Conservation (phyloP, 2,797 vertebrate species). For the Hydrocynus forskahlii region DNA sequence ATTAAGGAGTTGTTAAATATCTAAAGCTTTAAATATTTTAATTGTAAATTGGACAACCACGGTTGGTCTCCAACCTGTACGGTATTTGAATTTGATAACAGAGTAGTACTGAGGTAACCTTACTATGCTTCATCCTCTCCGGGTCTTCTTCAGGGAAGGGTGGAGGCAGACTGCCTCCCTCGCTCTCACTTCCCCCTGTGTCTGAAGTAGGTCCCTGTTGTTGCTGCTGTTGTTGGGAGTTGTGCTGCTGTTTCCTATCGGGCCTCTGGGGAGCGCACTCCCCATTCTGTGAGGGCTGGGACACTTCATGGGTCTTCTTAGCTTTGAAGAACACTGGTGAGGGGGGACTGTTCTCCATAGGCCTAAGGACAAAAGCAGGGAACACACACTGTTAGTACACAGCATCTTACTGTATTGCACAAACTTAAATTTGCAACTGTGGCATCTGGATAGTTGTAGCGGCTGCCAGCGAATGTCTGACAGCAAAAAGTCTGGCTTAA, state of each 20-base stretch:
- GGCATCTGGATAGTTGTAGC: background rate
- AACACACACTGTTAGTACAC: conserved; percentile 29
- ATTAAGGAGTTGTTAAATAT: too few relatives aligned
- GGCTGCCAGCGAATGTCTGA: too few relatives aligned
- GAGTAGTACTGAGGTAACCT: conserved; percentile 68
- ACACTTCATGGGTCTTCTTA: conserved; percentile 81
- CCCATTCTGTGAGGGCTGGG: conserved; percentile 84
- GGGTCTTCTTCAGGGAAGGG: conserved; percentile 87
- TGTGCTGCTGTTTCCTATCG: conserved; percentile 71
- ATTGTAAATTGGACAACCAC: too few relatives aligned
- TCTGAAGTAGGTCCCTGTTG: conserved; percentile 69
- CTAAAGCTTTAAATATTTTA: too few relatives aligned
- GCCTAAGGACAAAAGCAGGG: conserved; percentile 76
- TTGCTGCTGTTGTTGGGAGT: conserved; percentile 30
- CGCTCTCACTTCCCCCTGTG: conserved; percentile 73
- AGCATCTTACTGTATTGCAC: background rate
- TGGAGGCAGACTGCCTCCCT: conserved; percentile 73
- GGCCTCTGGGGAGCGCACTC: conserved; percentile 77
- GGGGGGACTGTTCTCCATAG: conserved; percentile 82
- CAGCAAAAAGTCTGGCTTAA: too few relatives aligned
- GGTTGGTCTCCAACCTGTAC: too few relatives aligned
- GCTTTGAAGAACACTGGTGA: conserved; percentile 85
- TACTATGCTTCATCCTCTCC: conserved; percentile 96
- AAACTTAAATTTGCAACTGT: background rate
- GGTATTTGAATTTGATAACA: background rate